Percentiles rank a stretch among this genome's conserved stretches.
Conservation (phyloP, 2,888 invertebrate genomes). For the Heteromyza rotundicornis region DNA sequence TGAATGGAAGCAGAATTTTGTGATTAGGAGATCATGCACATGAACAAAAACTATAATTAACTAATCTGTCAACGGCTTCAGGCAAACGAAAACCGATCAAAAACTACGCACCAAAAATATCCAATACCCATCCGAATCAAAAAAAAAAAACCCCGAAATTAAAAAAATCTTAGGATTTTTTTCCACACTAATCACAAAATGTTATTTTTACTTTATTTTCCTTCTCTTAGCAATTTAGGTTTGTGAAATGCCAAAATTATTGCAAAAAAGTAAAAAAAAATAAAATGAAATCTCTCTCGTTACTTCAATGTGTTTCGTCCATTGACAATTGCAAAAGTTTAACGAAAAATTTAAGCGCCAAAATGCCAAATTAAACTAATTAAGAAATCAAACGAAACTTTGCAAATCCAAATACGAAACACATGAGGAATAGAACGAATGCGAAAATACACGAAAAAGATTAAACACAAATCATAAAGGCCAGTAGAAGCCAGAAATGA, state of each 20-base stretch:
- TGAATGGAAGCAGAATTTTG: conserved; percentile 26
- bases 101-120: conserved; percentile 27
- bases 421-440: conserved; percentile 9
- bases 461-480: conserved; percentile 20
- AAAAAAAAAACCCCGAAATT: conserved; percentile 30
- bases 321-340: conserved; percentile 26
- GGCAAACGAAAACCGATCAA: conserved; percentile 19
- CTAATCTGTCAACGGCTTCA: conserved; percentile 4
- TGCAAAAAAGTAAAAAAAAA: conserved; percentile 41
- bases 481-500: conserved; percentile 15
- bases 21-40: conserved; percentile 16
- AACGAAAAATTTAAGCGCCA: conserved; percentile 20
- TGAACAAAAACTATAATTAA: background rate
- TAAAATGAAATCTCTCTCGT: conserved; percentile 33
- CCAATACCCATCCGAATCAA: conserved; percentile 8
- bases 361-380: conserved; percentile 7
- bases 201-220: conserved; percentile 63
- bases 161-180: conserved; percentile 42
- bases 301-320: conserved; percentile 27
- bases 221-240: conserved; percentile 63
- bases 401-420: conserved; percentile 22
- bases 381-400: conserved; percentile 9
- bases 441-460: conserved; percentile 5
- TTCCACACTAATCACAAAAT: conserved; percentile 60
- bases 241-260: conserved; percentile 40